These are phyloP conservation scores for Encarsia formosa DNA, from an alignment of 2,888 invertebrate species.

Conservation along the genomic window DNA sequence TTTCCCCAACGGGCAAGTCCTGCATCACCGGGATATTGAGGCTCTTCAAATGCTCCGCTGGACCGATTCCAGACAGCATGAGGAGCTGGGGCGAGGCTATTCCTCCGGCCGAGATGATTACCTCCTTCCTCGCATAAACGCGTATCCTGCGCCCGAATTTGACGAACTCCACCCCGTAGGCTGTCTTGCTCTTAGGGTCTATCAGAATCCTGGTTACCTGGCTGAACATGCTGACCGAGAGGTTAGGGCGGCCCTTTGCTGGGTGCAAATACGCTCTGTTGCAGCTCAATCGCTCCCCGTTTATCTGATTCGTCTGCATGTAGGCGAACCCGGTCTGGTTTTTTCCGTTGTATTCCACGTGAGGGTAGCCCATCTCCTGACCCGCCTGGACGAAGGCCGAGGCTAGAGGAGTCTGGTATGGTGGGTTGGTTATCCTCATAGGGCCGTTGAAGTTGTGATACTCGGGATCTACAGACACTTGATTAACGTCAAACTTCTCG, in stretches of 20 bases:
- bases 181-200: constrained; percentile 60
- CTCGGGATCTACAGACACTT: constrained; percentile 44
- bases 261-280: constrained; percentile 59
- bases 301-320: constrained; percentile 59
- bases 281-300: constrained; percentile 60
- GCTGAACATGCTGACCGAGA: constrained; percentile 62
- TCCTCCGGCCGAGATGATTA: constrained; percentile 81
- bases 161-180: constrained; percentile 66
- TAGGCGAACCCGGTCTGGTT: constrained; percentile 63
- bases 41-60: constrained; percentile 55
- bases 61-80: constrained; percentile 74
- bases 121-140: constrained; percentile 68
- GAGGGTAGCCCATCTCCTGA: constrained; percentile 58
- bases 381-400: constrained; percentile 63
- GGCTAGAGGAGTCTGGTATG: constrained; percentile 57
- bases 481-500: neutral
- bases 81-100: constrained; percentile 86
- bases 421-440: constrained; percentile 57
- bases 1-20: constrained; percentile 62
- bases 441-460: constrained; percentile 59
- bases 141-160: constrained; percentile 52
- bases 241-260: constrained; percentile 58
- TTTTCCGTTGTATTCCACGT: constrained; percentile 66
- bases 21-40: constrained; percentile 57
- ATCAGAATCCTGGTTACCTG: constrained; percentile 64